Evolutionary conservation across 2,797 vertebrate species (phyloP).

Genomic region (Diglossa cyanea): DNA sequence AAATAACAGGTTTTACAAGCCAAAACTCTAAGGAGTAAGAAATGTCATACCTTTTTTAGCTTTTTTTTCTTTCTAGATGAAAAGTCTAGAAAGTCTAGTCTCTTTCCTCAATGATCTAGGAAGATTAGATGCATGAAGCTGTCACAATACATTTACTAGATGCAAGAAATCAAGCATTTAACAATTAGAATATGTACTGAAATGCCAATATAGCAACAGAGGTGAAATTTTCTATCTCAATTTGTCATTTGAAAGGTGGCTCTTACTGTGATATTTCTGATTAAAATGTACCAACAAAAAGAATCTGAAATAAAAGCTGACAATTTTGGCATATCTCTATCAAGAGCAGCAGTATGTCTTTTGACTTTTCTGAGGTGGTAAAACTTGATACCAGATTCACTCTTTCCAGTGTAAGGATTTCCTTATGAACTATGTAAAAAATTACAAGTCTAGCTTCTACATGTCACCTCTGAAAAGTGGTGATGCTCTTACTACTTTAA

Average conservation of each 20-base stretch:
- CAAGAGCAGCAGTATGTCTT: background rate
- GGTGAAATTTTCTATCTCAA: background rate
- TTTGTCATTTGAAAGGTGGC: background rate
- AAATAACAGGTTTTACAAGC: background rate
- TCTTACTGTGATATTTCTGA: background rate
- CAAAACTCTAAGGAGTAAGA: background rate
- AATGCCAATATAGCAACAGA: background rate
- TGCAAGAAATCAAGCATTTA: background rate
- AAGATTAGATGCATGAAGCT: background rate
- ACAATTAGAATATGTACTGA: background rate
- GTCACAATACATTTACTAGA: background rate
- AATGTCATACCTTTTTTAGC: background rate
- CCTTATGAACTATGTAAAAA: background rate
- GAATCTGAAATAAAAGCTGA: background rate
- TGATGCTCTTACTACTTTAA: background rate
- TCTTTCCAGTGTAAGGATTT: background rate
- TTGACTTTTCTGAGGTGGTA: background rate
- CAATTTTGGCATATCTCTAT: background rate
- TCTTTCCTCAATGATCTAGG: background rate
- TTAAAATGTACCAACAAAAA: background rate
- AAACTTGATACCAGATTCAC: background rate
- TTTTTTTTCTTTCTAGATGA: background rate
- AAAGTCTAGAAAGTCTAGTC: too few relatives aligned
- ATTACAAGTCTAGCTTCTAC: background rate
- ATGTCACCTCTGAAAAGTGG: background rate